Percentiles rank a stretch among this genome's conserved stretches.
phyloP scores from a whole-genome alignment of 2,888 invertebrate genomes.

The Torymus aiolomorphi region DNA sequence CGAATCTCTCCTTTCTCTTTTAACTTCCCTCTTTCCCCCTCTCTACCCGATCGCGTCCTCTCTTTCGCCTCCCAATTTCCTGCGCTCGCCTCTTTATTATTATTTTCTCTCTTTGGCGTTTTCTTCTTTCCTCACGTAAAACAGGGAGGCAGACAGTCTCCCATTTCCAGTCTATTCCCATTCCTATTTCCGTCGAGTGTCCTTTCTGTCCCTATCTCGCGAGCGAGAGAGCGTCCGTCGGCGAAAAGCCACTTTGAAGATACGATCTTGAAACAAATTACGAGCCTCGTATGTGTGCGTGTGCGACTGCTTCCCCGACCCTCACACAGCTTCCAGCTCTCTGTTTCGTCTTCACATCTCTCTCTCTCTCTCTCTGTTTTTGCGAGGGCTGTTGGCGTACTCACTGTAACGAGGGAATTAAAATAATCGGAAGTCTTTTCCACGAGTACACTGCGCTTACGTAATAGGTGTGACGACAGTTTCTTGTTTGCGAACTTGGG shows the following conservation, averaged over 20 bases:
- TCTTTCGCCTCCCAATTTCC: constrained; percentile 28
- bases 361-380: constrained; percentile 15
- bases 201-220: constrained; percentile 53
- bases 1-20: background rate
- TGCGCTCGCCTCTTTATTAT: constrained; percentile 23
- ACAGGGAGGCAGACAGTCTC: background rate
- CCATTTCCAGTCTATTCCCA: constrained; percentile 33
- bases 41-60: no score
- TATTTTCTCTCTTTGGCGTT: constrained; percentile 42
- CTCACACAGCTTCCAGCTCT: constrained; percentile 51
- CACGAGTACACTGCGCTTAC: background rate
- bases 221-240: constrained; percentile 45
- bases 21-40: background rate
- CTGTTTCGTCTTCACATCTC: constrained; percentile 13
- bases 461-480: no score
- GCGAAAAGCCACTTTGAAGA: constrained; percentile 72
- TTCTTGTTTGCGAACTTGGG: no score
- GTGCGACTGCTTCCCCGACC: constrained; percentile 57
- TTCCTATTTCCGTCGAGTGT: constrained; percentile 38
- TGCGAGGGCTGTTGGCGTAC: background rate
- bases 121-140: constrained; percentile 38
- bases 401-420: background rate
- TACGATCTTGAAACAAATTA: constrained; percentile 75
- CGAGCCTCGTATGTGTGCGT: constrained; percentile 59
- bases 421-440: constrained; percentile 2